Conservation (phyloP, 2,888 invertebrate genomes). For the Sepiola atlantica region DNA sequence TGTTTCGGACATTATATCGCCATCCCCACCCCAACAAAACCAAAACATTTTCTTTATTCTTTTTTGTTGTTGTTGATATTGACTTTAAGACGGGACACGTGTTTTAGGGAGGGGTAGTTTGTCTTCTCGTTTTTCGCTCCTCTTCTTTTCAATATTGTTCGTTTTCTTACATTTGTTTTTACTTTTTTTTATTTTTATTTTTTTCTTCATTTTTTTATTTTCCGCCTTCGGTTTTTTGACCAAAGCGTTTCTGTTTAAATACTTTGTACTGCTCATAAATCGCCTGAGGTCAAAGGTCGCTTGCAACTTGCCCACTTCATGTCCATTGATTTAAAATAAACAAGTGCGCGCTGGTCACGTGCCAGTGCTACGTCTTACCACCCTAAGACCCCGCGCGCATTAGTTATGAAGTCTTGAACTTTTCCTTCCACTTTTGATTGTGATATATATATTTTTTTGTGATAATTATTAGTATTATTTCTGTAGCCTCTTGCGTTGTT, state of each 20-base stretch:
- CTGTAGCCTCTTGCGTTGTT: too few relatives aligned
- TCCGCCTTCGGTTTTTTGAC: neutral
- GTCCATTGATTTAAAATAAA: neutral
- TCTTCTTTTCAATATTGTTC: too few relatives aligned
- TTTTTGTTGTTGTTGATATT: neutral
- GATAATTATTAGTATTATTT: too few relatives aligned
- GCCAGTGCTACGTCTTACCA: neutral
- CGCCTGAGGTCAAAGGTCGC: neutral
- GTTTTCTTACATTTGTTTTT: too few relatives aligned
- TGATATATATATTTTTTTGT: too few relatives aligned
- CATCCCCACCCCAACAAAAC: too few relatives aligned
- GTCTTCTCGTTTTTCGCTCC: too few relatives aligned
- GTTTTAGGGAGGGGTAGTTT: too few relatives aligned
- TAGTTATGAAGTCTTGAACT: neutral
- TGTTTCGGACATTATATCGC: neutral
- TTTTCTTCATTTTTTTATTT: too few relatives aligned
- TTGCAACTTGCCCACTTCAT: neutral
- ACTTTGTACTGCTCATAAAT: neutral
- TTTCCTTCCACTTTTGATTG: neutral
- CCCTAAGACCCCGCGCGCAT: neutral
- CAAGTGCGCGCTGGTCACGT: neutral
- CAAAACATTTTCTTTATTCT: neutral
- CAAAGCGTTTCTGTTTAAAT: neutral
- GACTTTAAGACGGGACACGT: too few relatives aligned
- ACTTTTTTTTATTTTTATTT: too few relatives aligned